A percentile compares a stretch with the other conserved stretches of the same genome.
Evolutionary conservation across 2,113 vertebrate species (phyloP).

Genomic region (Neotoma lepida): DNA sequence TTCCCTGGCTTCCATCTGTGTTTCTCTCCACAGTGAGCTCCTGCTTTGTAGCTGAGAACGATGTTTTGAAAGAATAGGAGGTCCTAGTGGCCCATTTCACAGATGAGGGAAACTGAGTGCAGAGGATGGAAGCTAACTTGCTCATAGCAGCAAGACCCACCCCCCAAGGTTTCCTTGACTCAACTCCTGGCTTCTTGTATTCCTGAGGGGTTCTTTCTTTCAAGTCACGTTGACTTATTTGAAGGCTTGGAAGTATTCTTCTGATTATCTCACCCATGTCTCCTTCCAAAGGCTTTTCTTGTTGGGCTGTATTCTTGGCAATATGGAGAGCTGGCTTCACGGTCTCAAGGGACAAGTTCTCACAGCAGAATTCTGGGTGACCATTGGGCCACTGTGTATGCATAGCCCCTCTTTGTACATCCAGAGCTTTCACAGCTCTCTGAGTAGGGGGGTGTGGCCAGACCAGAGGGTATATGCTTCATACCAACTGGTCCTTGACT

Average conservation of each 20-base stretch:
- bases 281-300: neutral
- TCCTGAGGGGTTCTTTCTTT: neutral
- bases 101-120: constrained; percentile 45
- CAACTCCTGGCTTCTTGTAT: neutral
- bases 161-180: neutral
- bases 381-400: fast-evolving
- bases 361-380: neutral
- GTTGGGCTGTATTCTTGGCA: neutral
- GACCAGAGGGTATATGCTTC: neutral
- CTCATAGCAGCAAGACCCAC: neutral
- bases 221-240: fast-evolving
- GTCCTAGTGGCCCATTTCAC: constrained; percentile 16
- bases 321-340: neutral
- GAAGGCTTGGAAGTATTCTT: neutral
- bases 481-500: neutral
- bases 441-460: fast-evolving
- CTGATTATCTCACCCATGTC: fast-evolving
- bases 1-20: neutral
- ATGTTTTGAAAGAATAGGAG: neutral
- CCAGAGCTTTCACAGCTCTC: fast-evolving
- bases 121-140: neutral
- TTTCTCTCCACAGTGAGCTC: neutral
- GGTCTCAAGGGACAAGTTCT: neutral
- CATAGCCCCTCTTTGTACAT: too few relatives aligned
- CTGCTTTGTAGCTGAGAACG: neutral